A percentile compares a stretch with the other conserved stretches of the same genome.
phyloP scores from a whole-genome alignment of 2,113 vertebrate species.

The Pholis gunnellus region DNA sequence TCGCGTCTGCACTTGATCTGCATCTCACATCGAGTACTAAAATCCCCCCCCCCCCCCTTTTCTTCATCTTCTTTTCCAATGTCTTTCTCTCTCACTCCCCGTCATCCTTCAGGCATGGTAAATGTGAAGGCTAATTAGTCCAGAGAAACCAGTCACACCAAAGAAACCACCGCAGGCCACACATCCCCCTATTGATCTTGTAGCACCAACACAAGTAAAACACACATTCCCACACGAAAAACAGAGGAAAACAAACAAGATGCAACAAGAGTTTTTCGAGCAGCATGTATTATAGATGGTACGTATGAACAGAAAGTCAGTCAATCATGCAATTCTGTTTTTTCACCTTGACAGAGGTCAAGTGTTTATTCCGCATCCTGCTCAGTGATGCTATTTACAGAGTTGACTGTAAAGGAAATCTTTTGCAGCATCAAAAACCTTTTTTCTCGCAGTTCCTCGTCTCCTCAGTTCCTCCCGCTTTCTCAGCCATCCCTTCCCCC shows the following conservation, averaged over 20 bases:
- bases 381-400: slow-evolving; percentile 47
- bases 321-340: slow-evolving; percentile 30
- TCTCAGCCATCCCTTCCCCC: slow-evolving; percentile 37
- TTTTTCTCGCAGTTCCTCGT: slow-evolving; percentile 40
- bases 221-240: slow-evolving; percentile 15
- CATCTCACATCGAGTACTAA: slow-evolving; percentile 41
- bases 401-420: slow-evolving; percentile 22
- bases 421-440: slow-evolving; percentile 52
- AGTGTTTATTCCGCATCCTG: slow-evolving; percentile 45
- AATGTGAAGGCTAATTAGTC: slow-evolving; percentile 74
- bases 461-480: slow-evolving; percentile 46
- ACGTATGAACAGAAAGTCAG: slow-evolving; percentile 40
- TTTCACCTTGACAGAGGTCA: slow-evolving; percentile 62
- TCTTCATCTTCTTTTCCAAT: slow-evolving; percentile 44
- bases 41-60: slow-evolving; percentile 19
- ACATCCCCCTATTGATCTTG: slow-evolving; percentile 53
- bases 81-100: slow-evolving; percentile 15
- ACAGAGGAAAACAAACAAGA: slow-evolving; percentile 39
- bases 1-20: slow-evolving; percentile 41
- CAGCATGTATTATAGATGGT: slow-evolving; percentile 48
- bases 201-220: slow-evolving; percentile 33
- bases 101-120: slow-evolving; percentile 57
- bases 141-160: slow-evolving; percentile 65
- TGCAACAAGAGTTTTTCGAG: slow-evolving; percentile 60
- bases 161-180: slow-evolving; percentile 58